Evolutionary conservation across 2,113 vertebrate genomes (phyloP), one percentile per base, ranked within the genome.

Genomic region (Rhombomys opimus): DNA sequence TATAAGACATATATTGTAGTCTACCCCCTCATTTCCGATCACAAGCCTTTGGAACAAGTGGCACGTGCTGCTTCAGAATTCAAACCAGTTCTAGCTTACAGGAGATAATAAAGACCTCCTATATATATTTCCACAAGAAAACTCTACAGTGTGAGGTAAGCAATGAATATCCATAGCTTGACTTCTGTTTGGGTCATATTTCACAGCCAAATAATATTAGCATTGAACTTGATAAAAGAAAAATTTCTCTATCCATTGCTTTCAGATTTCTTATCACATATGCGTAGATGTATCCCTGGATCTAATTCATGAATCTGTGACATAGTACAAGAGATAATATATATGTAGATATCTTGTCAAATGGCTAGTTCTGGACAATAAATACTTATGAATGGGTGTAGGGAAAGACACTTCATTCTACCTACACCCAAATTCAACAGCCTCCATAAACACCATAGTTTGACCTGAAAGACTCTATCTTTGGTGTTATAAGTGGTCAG

Each of bases 131-230:
- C 70, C 57, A 89, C 14, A 78, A 20, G 57, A 17, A 81, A 82
- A 81, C 73, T 77, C 77, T 35, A 84, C 25, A 70, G 22, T 27
- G 4, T 61, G 50, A 95, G 73, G n/a, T 41, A 68, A 70, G 52
- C 32, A 85, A 70, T 72, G 27, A 84, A 41, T 46, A 75, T 57
- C 84, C 82, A 95, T 7, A 95, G 73, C 59, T 95, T 67, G 68
- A 52, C 14, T 59, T 75, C 35, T 32, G 9, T 76, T 87, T 70
- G 89, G 84, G 95, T 95, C 87, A 93, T 75, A 93, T 61, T 78
- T 57, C 52, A 54, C 77, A 97, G 68, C 35, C 52, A 89, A 91
- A 96, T 70, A 14, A 89, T 91, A 89, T 52, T 25, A 87, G 78
- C 14, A 67, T 32, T 89, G 75, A 91, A 93, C n/a, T 76, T 67